A percentile compares a stretch with the other conserved stretches of the same genome.
Conservation (phyloP, 2,888 invertebrate genomes). For the Bimastos eiseni region DNA sequence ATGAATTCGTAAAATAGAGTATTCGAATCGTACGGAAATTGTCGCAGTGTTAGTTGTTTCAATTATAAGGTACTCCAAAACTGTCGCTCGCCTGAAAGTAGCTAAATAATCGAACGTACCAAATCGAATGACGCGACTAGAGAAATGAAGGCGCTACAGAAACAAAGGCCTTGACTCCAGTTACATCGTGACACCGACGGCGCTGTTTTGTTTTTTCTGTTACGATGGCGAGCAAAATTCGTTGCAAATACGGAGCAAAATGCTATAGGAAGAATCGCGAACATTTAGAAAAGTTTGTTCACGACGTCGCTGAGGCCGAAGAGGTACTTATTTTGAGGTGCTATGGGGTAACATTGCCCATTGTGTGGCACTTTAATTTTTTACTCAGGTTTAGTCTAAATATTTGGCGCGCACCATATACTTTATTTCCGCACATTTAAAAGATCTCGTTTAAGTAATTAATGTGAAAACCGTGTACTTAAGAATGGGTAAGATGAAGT, state of each 20-base stretch:
- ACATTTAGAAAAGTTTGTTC: conserved; percentile 37
- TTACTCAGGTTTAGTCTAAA: neutral
- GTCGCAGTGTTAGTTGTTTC: too few species aligned
- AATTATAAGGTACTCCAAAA: too few species aligned
- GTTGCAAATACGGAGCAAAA: conserved; percentile 40
- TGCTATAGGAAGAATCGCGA: conserved; percentile 42
- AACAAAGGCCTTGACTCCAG: neutral
- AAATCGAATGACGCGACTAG: neutral
- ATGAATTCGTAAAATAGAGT: too few species aligned
- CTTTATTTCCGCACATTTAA: too few species aligned
- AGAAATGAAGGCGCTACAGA: neutral
- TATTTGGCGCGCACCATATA: neutral
- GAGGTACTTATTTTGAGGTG: neutral
- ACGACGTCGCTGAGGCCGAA: neutral
- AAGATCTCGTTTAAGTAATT: too few species aligned
- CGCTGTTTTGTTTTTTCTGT: neutral
- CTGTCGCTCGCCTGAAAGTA: too few species aligned
- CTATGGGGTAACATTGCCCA: neutral
- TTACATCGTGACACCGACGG: neutral
- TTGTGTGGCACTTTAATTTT: neutral
- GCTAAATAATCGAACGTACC: neutral
- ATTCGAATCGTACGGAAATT: too few species aligned
- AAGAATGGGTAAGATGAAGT: too few species aligned
- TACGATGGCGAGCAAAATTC: neutral
- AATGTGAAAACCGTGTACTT: too few species aligned